Percentiles rank a stretch among this genome's conserved stretches.
phyloP scores from a whole-genome alignment of 2,797 vertebrate genomes.

The Cygnus olor region DNA sequence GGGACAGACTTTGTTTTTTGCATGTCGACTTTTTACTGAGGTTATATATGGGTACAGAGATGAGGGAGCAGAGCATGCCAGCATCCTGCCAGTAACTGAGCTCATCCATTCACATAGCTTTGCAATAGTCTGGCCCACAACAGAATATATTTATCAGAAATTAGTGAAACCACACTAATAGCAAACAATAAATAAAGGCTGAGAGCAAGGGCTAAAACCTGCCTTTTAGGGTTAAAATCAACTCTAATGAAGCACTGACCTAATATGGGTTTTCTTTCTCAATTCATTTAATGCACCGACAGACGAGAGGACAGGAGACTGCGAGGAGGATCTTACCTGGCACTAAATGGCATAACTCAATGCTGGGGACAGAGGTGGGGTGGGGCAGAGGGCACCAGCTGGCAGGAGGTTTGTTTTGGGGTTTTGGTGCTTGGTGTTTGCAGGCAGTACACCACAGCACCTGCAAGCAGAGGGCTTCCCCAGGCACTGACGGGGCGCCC shows the following conservation, averaged over 20 bases:
- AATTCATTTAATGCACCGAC: background rate
- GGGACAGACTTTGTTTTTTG: background rate
- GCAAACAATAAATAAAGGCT: background rate
- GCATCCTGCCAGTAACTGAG: background rate
- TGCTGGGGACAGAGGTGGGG: background rate
- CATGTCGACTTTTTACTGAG: background rate
- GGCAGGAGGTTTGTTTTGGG: no score
- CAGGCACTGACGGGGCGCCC: background rate
- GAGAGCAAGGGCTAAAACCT: background rate
- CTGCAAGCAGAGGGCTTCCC: background rate
- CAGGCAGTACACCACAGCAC: background rate
- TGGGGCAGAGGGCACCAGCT: background rate
- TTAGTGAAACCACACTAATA: background rate
- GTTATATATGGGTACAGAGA: background rate
- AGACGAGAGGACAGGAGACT: background rate
- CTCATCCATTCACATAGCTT: background rate
- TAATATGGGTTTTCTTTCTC: background rate
- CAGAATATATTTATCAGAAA: background rate
- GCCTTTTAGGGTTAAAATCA: background rate
- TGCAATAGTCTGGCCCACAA: background rate
- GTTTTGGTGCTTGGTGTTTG: background rate
- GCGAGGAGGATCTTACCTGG: background rate
- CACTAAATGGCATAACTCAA: background rate
- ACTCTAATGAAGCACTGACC: background rate
- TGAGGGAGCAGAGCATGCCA: background rate